Evolutionary conservation across 92 coral and sea anemone species (phyloP).

Genomic region (Porites cylindrica): DNA sequence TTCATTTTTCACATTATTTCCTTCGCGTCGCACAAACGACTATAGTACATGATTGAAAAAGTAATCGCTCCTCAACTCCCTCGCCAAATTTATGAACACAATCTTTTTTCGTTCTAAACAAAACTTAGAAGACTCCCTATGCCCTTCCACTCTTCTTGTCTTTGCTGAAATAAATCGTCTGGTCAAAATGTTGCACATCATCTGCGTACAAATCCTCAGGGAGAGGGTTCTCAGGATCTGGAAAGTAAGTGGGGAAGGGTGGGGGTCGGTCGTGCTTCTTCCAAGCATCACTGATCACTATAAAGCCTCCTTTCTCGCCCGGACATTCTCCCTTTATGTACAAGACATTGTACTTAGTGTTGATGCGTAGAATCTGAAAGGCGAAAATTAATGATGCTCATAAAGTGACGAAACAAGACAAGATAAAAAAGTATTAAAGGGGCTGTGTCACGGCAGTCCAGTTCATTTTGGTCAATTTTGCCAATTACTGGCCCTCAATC

Average conservation of each 20-base stretch:
- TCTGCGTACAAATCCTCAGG: constrained; percentile 94
- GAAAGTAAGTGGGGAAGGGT: constrained; percentile 96
- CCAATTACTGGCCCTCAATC: too few species aligned
- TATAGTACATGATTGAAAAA: too few species aligned
- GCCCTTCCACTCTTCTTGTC: constrained; percentile 32
- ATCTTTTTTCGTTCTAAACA: not conserved
- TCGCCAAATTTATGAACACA: not conserved
- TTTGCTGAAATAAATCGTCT: constrained; percentile 79
- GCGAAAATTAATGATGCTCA: not conserved
- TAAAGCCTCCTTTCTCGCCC: constrained; percentile 88
- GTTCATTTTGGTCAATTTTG: too few species aligned
- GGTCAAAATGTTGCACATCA: constrained; percentile 84
- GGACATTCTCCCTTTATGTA: constrained; percentile 95
- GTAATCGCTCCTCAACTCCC: not conserved
- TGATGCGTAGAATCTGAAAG: constrained; percentile 89
- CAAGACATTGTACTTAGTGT: constrained; percentile 92
- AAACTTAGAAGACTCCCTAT: not conserved
- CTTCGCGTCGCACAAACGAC: too few species aligned
- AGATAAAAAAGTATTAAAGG: not conserved
- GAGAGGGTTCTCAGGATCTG: constrained; percentile 77
- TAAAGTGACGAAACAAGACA: not conserved
- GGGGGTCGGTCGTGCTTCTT: constrained; percentile 82
- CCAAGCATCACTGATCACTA: constrained; percentile 86
- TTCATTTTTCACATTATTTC: too few species aligned
- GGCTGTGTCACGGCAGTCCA: too few species aligned